Evolutionary conservation across 2,113 vertebrate species (phyloP).

Genomic region (Entomyzon cyanotis): DNA sequence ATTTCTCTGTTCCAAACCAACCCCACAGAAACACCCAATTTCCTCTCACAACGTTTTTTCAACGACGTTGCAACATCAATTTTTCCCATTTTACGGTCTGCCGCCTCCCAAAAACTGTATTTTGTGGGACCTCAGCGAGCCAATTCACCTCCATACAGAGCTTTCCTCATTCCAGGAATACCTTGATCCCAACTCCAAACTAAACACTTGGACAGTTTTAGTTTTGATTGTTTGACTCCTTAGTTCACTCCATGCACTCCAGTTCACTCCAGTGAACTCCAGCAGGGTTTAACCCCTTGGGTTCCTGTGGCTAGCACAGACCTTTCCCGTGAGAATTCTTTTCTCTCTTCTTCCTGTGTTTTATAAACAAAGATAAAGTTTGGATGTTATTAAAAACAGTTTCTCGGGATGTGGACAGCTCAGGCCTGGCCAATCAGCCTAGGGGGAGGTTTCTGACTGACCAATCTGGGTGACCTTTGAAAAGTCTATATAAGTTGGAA

Average conservation of each 20-base stretch:
- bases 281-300: background rate
- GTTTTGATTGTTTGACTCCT: background rate
- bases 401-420: no score
- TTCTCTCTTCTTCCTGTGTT: no score
- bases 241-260: background rate
- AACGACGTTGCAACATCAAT: constrained; percentile 5
- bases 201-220: background rate
- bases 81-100: constrained; percentile 49
- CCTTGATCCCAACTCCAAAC: background rate
- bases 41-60: background rate
- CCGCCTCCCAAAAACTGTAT: constrained; percentile 32
- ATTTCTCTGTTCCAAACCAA: background rate
- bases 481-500: no score
- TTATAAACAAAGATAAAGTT: no score
- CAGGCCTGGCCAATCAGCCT: no score
- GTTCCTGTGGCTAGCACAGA: background rate
- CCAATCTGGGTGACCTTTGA: no score
- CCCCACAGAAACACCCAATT: background rate
- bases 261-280: no score
- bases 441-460: no score
- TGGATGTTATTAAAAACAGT: no score
- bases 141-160: background rate
- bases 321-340: no score
- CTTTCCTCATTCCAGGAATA: background rate
- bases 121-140: background rate